A percentile compares a stretch with the other conserved stretches of the same genome.
Evolutionary conservation across 2,888 invertebrate genomes (phyloP).

Genomic region (Rhopalosiphum nymphaeae): DNA sequence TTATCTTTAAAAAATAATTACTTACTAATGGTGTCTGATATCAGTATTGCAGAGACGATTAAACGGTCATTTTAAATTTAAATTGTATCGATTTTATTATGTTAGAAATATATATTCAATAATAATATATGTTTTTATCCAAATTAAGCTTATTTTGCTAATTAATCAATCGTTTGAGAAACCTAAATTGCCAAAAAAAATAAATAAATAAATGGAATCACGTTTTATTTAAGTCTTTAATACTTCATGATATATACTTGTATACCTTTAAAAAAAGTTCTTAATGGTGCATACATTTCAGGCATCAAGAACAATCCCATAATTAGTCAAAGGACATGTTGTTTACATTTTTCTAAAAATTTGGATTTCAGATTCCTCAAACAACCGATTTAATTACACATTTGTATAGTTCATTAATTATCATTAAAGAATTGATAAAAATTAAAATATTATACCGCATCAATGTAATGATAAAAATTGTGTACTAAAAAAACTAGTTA

Average conservation of each 20-base stretch:
- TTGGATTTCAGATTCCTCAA: not conserved
- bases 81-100: not conserved
- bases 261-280: not conserved
- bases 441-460: not conserved
- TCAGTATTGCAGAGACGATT: not conserved
- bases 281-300: not conserved
- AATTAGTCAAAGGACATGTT: not conserved
- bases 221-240: not conserved
- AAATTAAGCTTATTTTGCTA: not conserved
- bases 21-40: not conserved
- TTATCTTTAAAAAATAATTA: not conserved
- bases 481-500: not conserved
- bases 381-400: not conserved
- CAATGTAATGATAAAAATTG: not conserved
- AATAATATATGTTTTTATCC: not conserved
- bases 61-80: not conserved
- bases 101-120: not conserved
- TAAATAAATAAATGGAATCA: not conserved
- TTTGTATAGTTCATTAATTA: not conserved
- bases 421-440: not conserved
- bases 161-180: not conserved
- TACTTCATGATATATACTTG: not conserved
- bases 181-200: not conserved
- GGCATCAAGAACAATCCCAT: not conserved
- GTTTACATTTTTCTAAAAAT: not conserved